A percentile compares a stretch with the other conserved stretches of the same genome.
phyloP scores from a whole-genome alignment of 1,140 invertebrate genomes.

The Luehdorfia chinensis region DNA sequence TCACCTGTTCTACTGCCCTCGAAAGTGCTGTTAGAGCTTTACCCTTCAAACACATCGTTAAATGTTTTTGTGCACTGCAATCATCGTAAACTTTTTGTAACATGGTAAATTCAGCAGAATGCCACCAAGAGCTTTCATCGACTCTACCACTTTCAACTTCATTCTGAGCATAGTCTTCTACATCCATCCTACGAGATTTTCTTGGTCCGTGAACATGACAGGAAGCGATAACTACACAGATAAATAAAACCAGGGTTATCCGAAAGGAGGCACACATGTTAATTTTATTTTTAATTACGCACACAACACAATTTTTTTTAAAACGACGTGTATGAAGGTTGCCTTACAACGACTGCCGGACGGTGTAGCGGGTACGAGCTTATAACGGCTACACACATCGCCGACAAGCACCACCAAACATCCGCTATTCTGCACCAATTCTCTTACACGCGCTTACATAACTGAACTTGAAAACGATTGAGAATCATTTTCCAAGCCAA shows the following conservation, averaged over 20 bases:
- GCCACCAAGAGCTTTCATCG: conserved; percentile 74
- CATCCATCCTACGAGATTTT: conserved; percentile 63
- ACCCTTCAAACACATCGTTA: conserved; percentile 78
- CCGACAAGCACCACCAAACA: conserved; percentile 67
- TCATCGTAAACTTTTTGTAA: conserved; percentile 79
- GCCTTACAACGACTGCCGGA: conserved; percentile 66
- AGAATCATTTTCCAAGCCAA: conserved; percentile 75
- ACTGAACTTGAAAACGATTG: conserved; percentile 77
- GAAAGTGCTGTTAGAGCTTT: conserved; percentile 77
- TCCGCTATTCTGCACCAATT: conserved; percentile 78
- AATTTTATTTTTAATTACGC: conserved; percentile 39
- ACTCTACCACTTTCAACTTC: conserved; percentile 71
- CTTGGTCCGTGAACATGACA: conserved; percentile 61
- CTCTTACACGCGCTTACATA: conserved; percentile 75
- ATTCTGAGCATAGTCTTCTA: conserved; percentile 57
- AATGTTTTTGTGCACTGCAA: conserved; percentile 78
- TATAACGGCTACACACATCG: conserved; percentile 71
- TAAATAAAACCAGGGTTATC: conserved; percentile 60
- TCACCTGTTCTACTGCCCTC: conserved; percentile 77
- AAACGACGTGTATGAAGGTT: conserved; percentile 61
- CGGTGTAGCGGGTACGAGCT: conserved; percentile 57
- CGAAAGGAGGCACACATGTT: conserved; percentile 64
- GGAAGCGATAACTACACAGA: conserved; percentile 58
- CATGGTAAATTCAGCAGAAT: conserved; percentile 72
- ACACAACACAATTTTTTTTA: conserved; percentile 56